These are phyloP conservation scores for roundworm (Caenorhabditis elegans) DNA, from an alignment of 1,140 invertebrate species.

Conservation along the genomic window DNA sequence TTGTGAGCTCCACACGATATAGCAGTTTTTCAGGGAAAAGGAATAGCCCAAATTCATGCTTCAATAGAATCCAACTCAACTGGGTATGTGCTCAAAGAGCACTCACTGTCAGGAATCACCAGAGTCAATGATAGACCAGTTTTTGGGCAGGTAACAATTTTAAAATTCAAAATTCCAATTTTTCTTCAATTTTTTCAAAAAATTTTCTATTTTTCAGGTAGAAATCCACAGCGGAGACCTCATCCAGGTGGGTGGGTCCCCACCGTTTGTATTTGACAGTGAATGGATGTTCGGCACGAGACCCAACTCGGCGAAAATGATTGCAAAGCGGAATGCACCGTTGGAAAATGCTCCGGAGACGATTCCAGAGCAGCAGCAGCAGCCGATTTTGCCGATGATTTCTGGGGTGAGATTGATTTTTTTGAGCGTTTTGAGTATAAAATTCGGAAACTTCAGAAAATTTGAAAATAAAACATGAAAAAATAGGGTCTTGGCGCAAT, in stretches of 20 bases:
- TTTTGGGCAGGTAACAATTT: background rate
- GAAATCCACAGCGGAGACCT: conserved; percentile 12
- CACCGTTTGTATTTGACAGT: background rate
- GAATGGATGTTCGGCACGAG: conserved; percentile 11
- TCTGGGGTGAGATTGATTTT: background rate
- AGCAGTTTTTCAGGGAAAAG: conserved; percentile 7
- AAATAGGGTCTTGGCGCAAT: too few species aligned
- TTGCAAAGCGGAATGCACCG: too few species aligned
- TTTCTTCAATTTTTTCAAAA: background rate
- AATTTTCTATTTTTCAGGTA: background rate
- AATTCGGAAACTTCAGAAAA: background rate
- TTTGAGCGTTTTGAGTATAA: background rate
- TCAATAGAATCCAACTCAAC: background rate
- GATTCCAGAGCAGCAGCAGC: background rate
- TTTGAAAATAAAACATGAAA: background rate
- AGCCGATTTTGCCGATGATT: background rate
- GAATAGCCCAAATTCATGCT: background rate
- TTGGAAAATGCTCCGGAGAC: background rate
- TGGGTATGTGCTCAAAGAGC: background rate
- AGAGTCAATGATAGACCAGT: background rate
- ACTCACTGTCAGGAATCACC: background rate
- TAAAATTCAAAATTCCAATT: background rate
- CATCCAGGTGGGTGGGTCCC: background rate
- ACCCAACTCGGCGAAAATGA: background rate
- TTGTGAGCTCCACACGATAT: too few species aligned